Conservation (phyloP, 2,888 invertebrate species). For the Acanthacorydalis orientalis region DNA sequence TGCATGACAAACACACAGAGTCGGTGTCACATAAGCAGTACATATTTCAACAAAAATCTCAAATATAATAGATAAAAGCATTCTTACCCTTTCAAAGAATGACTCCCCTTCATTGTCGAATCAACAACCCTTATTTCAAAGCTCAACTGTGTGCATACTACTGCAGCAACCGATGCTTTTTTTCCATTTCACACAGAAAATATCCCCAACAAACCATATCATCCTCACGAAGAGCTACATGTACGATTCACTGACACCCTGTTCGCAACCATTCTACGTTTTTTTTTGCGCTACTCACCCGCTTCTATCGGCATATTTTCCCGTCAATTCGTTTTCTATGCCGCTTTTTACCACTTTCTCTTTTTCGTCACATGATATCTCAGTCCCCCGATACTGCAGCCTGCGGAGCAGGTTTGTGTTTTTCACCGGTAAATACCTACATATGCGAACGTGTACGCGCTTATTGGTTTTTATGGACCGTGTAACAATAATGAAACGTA, state of each 20-base stretch:
- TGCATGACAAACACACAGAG: neutral
- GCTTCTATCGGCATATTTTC: too few relatives aligned
- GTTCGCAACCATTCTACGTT: too few relatives aligned
- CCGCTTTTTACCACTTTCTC: too few relatives aligned
- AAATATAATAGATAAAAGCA: conserved; percentile 1
- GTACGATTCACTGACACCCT: too few relatives aligned
- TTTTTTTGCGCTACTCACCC: too few relatives aligned
- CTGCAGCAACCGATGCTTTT: neutral
- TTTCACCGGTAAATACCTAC: neutral
- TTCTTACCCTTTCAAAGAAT: conserved; percentile 1
- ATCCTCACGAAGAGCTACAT: conserved; percentile 5
- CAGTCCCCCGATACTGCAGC: too few relatives aligned
- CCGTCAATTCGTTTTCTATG: too few relatives aligned
- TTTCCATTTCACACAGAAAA: conserved; percentile 9
- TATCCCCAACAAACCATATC: conserved; percentile 10
- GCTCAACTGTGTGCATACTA: neutral
- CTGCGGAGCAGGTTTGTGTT: too few relatives aligned
- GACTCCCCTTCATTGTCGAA: neutral
- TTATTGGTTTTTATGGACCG: neutral
- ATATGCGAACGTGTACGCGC: neutral
- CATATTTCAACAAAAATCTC: neutral
- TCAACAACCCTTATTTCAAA: neutral
- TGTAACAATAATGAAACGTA: neutral
- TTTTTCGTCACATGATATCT: too few relatives aligned
- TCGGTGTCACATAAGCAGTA: neutral